Evolutionary conservation across 2,888 invertebrate species (phyloP).

Genomic region (Zootermopsis nevadensis): DNA sequence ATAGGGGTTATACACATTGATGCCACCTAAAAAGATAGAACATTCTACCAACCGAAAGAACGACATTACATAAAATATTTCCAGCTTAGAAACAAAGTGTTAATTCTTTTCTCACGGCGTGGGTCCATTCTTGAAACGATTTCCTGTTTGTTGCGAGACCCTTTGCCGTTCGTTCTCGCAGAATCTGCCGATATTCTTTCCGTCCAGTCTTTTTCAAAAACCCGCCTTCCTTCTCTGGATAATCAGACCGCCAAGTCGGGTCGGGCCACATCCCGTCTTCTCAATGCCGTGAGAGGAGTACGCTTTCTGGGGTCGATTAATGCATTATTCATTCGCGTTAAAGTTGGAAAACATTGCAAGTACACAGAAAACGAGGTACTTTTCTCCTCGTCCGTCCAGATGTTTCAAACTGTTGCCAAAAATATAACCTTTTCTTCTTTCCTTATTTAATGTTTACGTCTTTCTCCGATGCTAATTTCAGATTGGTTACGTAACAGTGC

Average conservation of each 20-base stretch:
- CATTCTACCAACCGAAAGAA: no score
- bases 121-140: neutral
- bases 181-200: conserved; percentile 7
- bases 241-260: neutral
- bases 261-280: neutral
- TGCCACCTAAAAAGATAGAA: no score
- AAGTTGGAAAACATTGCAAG: neutral
- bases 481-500: neutral
- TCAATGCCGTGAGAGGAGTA: neutral
- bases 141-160: neutral
- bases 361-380: neutral
- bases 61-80: no score
- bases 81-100: neutral
- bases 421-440: neutral
- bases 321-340: conserved; percentile 38
- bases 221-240: no score
- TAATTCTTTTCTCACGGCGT: neutral
- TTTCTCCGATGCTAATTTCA: neutral
- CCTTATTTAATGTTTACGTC: neutral
- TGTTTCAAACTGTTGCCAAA: neutral
- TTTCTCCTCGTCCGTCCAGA: neutral
- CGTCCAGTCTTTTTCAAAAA: neutral
- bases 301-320: conserved; percentile 11
- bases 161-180: neutral
- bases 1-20: no score